Evolutionary conservation across 1,140 invertebrate genomes (phyloP).

Genomic region (Paramacrobiotus metropolitanus): DNA sequence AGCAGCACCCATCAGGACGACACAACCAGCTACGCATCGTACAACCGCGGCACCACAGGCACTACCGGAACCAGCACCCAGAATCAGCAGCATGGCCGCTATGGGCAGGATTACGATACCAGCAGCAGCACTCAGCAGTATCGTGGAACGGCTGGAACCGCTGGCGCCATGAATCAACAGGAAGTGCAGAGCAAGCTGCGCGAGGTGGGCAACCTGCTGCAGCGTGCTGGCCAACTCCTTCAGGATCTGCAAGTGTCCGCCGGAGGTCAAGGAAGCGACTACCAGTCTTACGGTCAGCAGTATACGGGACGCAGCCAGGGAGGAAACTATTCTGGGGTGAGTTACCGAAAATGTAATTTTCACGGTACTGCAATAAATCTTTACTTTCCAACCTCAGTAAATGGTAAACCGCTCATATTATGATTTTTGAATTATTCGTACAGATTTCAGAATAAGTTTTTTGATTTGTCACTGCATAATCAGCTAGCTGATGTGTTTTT

Average conservation of each 20-base stretch:
- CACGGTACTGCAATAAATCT: too few relatives aligned
- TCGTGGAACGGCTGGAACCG: too few relatives aligned
- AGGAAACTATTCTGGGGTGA: neutral
- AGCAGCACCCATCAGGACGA: neutral
- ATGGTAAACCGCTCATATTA: too few relatives aligned
- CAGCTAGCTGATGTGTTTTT: neutral
- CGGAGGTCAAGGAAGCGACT: neutral
- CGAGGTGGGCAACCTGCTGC: neutral
- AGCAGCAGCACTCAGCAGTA: neutral
- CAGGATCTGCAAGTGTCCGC: neutral
- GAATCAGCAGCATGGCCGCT: neutral
- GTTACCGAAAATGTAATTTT: too few relatives aligned
- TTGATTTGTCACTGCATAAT: neutral
- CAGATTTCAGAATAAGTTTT: neutral
- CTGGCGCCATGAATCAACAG: too few relatives aligned
- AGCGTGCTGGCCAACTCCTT: neutral
- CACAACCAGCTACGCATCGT: neutral
- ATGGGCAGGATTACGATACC: neutral
- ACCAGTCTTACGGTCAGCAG: neutral
- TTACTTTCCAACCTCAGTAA: too few relatives aligned
- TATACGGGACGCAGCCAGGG: neutral
- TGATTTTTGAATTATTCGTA: neutral
- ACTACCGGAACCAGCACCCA: neutral
- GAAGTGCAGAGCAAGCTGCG: neutral
- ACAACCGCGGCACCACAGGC: neutral